Evolutionary conservation across 2,797 vertebrate genomes (phyloP), one percentile per base, ranked within the genome.

Genomic region (Pogoniulus pusillus): DNA sequence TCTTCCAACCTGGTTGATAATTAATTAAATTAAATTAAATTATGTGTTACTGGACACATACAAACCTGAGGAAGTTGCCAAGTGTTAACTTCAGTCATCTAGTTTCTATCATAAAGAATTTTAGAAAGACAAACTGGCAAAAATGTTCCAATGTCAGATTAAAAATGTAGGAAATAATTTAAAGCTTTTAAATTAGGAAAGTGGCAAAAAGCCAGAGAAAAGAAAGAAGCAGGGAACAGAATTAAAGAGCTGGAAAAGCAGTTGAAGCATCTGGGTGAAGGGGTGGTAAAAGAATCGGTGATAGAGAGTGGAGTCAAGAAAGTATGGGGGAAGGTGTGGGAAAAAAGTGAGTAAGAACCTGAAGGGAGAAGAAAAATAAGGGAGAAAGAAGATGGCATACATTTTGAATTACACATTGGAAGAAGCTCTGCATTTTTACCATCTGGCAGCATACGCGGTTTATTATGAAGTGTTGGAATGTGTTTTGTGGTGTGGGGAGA

Each of bases 301-400:
- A 66, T 90, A 69, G 53, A 77, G 59, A 93, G 23, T 37, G 81
- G 88, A 96, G 72, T 90, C 92, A 96, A 2, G 77, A 94, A 95
- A 93, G 72, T 85, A 91, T 87, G 95, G 94, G 92, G 95, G 95
- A 93, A 93, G 93, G 90, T 96, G 94, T 95, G 84, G 95, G 82
- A 93, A 95, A 94, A 89, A 94, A 95, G 76, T 87, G 89, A 95
- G 91, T 89, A 94, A 94, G 86, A 91, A 93, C 70, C 90, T 93
- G 77, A 82, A 79, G n/a, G 55, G 65, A 89, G 51, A 69, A 90
- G 58, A 87, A 95, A 94, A 96, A 92, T 88, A 91, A 90, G 47
- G 37, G 37, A 91, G 58, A 90, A 90, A 74, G 63, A 24, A 93
- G 82, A 91, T 7, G 65, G 76, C 51, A 82, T 65, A 80, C 32